Evolutionary conservation across 2,888 invertebrate species (phyloP), one percentile per base, ranked within the genome.

Genomic region (Hyposoter dolosus): DNA sequence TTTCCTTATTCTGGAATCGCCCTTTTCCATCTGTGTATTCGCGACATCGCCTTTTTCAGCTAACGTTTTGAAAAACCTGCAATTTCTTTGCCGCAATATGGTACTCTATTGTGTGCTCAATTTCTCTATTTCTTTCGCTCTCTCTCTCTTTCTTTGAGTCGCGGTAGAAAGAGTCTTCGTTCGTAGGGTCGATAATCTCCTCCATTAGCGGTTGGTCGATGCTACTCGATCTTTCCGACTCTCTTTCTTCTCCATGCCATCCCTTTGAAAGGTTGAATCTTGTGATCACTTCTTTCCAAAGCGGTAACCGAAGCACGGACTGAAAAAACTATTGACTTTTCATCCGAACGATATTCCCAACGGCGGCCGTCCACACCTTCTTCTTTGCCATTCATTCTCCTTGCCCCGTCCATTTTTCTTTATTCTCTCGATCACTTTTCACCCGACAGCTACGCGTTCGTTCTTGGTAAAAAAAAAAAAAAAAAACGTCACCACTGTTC

Each of bases 401-500:
- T 65, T 47, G 40, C 40, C 10, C 23, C 53, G 19, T 50, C 56
- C 6, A 23, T 53, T 50, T 66, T 63, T 75, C 35, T 28, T 79
- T 17, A 43, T 60, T 71, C 71, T 69, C 45, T 17, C 28, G 17
- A 23, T 50, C 19, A 6, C 35, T 4, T 32, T 40, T 19, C 35
- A 35, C 2, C 40, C n/a, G 40, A 45, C 15, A 19, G 28, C 6
- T 56, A 45, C 28, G 28, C 28, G 28, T 28, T n/a, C n/a, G n/a
- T 47, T 53, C 17, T 35, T 45, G 10, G 3, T n/a, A 17, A 6
- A n/a, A 35, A 35, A 12, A 32, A 32, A 65, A 3, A 71, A 28
- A 47, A 78, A 75, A 75, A 3, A 60, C 45, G 68, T 83, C 78
- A 56, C 66, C 87, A 84, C 89, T 88, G 87, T 91, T 89, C 88